Evolutionary conservation across 2,888 invertebrate species (phyloP).

Genomic region (Heliconius ethilla): DNA sequence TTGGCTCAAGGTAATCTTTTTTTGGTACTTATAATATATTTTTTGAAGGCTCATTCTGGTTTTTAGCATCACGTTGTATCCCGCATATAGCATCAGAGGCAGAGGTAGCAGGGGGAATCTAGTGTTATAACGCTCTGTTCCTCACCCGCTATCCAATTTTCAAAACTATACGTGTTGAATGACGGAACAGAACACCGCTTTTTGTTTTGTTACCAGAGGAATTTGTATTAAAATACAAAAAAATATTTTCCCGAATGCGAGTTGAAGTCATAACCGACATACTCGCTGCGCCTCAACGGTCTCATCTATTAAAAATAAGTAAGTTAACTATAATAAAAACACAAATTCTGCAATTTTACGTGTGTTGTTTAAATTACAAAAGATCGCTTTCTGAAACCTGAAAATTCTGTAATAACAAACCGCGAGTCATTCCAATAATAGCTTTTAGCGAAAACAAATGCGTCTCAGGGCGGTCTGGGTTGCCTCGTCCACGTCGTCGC

Average conservation of each 20-base stretch:
- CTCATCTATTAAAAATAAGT: too few relatives aligned
- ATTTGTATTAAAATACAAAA: background rate
- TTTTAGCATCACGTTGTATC: background rate
- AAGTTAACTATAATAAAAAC: background rate
- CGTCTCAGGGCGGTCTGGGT: slow-evolving; percentile 55
- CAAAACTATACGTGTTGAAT: background rate
- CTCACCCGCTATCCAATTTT: background rate
- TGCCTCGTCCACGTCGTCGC: slow-evolving; percentile 36
- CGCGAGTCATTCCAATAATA: slow-evolving; percentile 45
- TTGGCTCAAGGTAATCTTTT: too few relatives aligned
- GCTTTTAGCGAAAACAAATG: slow-evolving; percentile 49
- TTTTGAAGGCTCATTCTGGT: too few relatives aligned
- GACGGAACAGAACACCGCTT: background rate
- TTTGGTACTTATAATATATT: background rate
- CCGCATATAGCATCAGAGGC: background rate
- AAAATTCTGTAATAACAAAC: slow-evolving; percentile 27
- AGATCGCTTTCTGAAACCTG: background rate
- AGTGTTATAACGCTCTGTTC: background rate
- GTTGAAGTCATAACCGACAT: too few relatives aligned
- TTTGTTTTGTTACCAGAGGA: background rate
- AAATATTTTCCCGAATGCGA: too few relatives aligned
- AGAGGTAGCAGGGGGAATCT: background rate
- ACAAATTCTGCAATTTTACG: background rate
- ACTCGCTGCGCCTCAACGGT: background rate
- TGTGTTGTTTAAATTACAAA: background rate